A percentile compares a stretch with the other conserved stretches of the same genome.
Conservation (phyloP, 2,113 vertebrate species). For the Zosterops hypoxanthus region DNA sequence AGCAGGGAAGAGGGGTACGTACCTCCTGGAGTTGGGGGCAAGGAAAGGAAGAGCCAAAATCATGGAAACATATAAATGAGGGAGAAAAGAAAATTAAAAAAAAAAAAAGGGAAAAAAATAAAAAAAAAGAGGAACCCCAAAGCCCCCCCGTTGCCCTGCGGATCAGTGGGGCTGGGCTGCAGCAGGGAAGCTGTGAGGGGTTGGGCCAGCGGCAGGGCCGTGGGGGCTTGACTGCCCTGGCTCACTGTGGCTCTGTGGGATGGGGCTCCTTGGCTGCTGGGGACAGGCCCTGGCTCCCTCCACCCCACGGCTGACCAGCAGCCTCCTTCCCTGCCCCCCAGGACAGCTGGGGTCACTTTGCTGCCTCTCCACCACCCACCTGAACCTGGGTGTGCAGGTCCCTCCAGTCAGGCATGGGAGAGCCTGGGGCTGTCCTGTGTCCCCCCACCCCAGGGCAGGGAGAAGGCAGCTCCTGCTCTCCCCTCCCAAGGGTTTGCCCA, state of each 20-base stretch:
- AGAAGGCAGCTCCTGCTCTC: neutral
- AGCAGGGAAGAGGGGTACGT: constrained; percentile 86
- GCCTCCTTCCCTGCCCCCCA: neutral
- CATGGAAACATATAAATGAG: constrained; percentile 92
- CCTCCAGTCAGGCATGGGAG: neutral
- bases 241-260: constrained; percentile 33
- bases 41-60: constrained; percentile 97
- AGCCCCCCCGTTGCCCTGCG: constrained; percentile 39
- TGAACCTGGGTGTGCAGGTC: neutral
- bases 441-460: neutral
- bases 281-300: neutral
- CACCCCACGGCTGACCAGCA: neutral
- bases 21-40: constrained; percentile 93
- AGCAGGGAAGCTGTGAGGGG: neutral
- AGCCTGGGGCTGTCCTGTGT: neutral
- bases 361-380: neutral
- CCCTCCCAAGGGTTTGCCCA: neutral
- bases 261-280: neutral
- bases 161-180: constrained; percentile 4
- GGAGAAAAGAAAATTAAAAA: constrained; percentile 95
- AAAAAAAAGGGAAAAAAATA: constrained; percentile 14
- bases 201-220: rapidly evolving
- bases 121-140: constrained; percentile 20
- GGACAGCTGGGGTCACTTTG: neutral
- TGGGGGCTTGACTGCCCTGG: neutral